Evolutionary conservation across 2,888 invertebrate genomes (phyloP).

Genomic region (Syrista parreyssii): DNA sequence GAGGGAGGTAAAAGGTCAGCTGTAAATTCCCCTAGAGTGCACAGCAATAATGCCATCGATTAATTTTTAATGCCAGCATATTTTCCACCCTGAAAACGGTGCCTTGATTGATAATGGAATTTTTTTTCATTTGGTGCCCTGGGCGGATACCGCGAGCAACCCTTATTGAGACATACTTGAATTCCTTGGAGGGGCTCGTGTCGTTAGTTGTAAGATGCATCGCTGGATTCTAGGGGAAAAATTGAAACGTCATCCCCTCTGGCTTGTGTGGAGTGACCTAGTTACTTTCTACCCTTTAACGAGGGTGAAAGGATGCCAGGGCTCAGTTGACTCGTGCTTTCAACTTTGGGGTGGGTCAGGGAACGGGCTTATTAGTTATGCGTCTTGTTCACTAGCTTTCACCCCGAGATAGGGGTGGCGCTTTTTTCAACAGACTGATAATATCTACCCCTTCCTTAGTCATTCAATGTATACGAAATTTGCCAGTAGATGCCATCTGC

Average conservation of each 20-base stretch:
- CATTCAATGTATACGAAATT: not conserved
- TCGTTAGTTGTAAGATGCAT: not conserved
- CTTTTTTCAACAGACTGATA: not conserved
- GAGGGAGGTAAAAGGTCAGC: too few species aligned
- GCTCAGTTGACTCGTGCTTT: not conserved
- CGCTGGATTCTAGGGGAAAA: not conserved
- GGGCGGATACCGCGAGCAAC: not conserved
- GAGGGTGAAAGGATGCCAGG: not conserved
- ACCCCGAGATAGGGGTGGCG: not conserved
- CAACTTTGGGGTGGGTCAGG: not conserved
- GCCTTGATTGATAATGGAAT: not conserved
- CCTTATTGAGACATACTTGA: not conserved
- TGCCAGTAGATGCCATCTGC: not conserved
- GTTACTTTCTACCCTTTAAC: not conserved
- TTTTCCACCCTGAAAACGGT: not conserved
- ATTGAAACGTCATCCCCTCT: not conserved
- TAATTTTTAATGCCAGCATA: not conserved
- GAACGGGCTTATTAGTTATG: not conserved
- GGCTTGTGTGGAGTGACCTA: not conserved
- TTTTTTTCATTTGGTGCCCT: not conserved
- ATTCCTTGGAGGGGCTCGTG: not conserved
- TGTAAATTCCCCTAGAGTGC: not conserved
- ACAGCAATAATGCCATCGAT: not conserved
- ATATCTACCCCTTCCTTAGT: not conserved
- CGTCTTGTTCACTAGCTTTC: not conserved